A percentile compares a stretch with the other conserved stretches of the same genome.
Conservation (phyloP, 2,113 vertebrate species). For the Aspiorhynchus laticeps region DNA sequence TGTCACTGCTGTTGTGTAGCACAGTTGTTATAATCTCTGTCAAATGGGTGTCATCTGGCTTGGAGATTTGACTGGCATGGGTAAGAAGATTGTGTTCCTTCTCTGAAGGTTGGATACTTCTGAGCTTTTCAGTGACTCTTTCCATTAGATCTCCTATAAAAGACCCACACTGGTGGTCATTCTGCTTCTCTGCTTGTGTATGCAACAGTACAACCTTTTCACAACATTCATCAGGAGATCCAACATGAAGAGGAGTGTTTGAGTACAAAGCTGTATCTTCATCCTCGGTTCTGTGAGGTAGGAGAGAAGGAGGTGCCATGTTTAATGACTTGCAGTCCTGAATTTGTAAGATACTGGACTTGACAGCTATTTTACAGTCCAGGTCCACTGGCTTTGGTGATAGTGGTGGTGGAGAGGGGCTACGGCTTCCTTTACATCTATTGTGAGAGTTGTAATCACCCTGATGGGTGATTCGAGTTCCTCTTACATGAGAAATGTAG, state of each 20-base stretch:
- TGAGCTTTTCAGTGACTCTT: slow-evolving; percentile 89
- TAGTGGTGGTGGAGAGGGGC: slow-evolving; percentile 87
- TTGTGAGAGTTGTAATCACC: slow-evolving; percentile 63
- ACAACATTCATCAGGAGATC: slow-evolving; percentile 18
- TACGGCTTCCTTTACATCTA: slow-evolving; percentile 73
- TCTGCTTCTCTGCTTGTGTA: slow-evolving; percentile 66
- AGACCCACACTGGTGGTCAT: slow-evolving; percentile 68
- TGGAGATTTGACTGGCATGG: slow-evolving; percentile 74
- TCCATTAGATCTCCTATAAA: slow-evolving; percentile 87
- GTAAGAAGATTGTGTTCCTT: slow-evolving; percentile 70
- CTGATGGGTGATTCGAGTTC: slow-evolving; percentile 58
- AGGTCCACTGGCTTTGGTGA: slow-evolving; percentile 83
- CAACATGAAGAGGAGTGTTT: slow-evolving; percentile 1
- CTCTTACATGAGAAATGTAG: slow-evolving; percentile 59
- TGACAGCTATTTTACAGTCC: slow-evolving; percentile 73
- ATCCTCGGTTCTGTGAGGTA: slow-evolving; percentile 75
- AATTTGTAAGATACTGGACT: slow-evolving; percentile 63
- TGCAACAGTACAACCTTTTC: slow-evolving; percentile 55
- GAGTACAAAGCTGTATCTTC: slow-evolving; percentile 44
- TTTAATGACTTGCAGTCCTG: slow-evolving; percentile 68
- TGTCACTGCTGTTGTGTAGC: slow-evolving; percentile 80
- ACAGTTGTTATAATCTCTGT: slow-evolving; percentile 90
- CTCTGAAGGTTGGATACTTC: slow-evolving; percentile 85
- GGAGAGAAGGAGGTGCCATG: slow-evolving; percentile 82
- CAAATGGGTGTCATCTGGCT: slow-evolving; percentile 77